Evolutionary conservation across 1,140 invertebrate species (phyloP), one percentile per base, ranked within the genome.

Genomic region (Ceratina australensis): DNA sequence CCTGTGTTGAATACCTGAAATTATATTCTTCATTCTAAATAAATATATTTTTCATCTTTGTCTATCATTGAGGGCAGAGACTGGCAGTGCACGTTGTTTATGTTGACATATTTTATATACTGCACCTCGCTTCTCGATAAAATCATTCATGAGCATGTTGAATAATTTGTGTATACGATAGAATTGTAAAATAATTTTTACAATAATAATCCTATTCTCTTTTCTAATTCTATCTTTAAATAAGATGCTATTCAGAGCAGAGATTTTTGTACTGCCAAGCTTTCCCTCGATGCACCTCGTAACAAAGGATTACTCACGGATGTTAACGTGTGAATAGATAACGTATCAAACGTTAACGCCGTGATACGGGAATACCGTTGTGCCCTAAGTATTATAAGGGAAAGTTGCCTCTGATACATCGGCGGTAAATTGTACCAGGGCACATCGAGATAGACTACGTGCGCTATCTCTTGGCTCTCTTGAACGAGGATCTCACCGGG

Each of bases 1-100:
- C 74, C 81, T 12, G 78, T 60, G 18, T 80, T 77, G 47, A 83
- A 80, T 28, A 83, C 67, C 83, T 85, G 20, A n/a, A 78, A 80
- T 22, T 8, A 61, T 67, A 12, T 28, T 42, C 64, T 20, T 8
- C 26, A 18, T 59, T 64, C 0, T 28, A 57, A 10, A 4, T 71
- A 28, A 2, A 57, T 18, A 7, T 12, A 3, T 26, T 2, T 12
- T 1, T 12, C 13, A n/a, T n/a, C 47, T 24, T 0, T 15, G 42
- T 42, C 22, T 0, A 18, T 2, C 10, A 18, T 4, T 15, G 2
- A 33, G 5, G 28, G 28, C 2, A 33, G 5, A 33, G 28, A 3
- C 28, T 33, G 28, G 28, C 28, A 33, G 28, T 33, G 5, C 28
- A 3, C 28, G 28, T 33, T 33, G 2, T 33, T 5, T 2, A 5